Percentiles rank a stretch among this genome's conserved stretches.
phyloP scores from a whole-genome alignment of 2,888 invertebrate species.

The Drosophila prolongata region DNA sequence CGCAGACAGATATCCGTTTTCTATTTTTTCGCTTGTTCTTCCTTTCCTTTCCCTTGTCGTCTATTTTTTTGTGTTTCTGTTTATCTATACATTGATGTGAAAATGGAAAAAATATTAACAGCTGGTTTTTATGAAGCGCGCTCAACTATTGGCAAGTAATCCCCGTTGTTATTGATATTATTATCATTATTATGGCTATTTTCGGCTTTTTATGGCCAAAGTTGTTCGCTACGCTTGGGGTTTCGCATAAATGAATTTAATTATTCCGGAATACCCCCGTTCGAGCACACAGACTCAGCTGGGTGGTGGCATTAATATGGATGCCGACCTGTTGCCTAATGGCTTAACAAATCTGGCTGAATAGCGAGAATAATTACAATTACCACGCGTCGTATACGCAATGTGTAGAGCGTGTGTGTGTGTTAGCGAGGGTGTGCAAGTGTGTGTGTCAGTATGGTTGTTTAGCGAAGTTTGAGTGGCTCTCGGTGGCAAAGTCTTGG shows the following conservation, averaged over 20 bases:
- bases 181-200: constrained; percentile 56
- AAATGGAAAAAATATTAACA: constrained; percentile 63
- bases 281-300: constrained; percentile 13
- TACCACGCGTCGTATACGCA: constrained; percentile 56
- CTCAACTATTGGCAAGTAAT: constrained; percentile 72
- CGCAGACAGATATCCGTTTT: constrained; percentile 12
- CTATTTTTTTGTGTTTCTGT: constrained; percentile 11
- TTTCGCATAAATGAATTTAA: constrained; percentile 59
- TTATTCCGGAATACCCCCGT: constrained; percentile 36
- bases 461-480: constrained; percentile 66
- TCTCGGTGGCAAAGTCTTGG: constrained; percentile 59
- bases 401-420: constrained; percentile 38
- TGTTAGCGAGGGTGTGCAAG: constrained; percentile 6
- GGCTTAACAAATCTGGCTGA: constrained; percentile 44
- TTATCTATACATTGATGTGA: constrained; percentile 49
- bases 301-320: constrained; percentile 25
- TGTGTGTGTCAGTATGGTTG: constrained; percentile 16
- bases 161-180: constrained; percentile 56
- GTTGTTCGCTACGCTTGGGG: constrained; percentile 48
- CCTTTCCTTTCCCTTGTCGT: neutral
- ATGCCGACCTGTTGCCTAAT: constrained; percentile 51
- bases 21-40: neutral
- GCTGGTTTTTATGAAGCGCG: constrained; percentile 65
- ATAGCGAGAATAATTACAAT: constrained; percentile 56
- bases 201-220: constrained; percentile 68